Evolutionary conservation across 1,140 invertebrate genomes (phyloP).

Genomic region (Tetragonula clypearis): DNA sequence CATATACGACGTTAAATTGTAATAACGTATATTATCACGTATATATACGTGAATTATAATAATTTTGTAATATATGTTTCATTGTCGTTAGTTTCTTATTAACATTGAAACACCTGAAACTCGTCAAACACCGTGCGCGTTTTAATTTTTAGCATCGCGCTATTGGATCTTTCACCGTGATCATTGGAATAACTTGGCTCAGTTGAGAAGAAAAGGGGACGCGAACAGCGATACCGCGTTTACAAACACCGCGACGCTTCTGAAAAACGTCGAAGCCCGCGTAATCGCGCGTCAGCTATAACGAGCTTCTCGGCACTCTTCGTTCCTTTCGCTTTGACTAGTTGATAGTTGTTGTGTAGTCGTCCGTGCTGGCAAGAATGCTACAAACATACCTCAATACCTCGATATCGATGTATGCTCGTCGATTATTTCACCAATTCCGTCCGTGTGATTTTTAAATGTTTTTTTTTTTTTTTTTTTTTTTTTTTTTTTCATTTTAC

Average conservation of each 20-base stretch:
- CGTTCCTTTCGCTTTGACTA: slow-evolving; percentile 15
- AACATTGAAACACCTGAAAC: not conserved
- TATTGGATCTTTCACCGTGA: slow-evolving; percentile 55
- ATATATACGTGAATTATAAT: no score
- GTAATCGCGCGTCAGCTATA: slow-evolving; percentile 7
- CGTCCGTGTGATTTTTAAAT: not conserved
- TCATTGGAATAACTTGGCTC: slow-evolving; percentile 29
- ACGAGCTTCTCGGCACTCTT: slow-evolving; percentile 15
- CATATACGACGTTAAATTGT: no score
- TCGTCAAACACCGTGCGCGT: not conserved
- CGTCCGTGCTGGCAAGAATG: not conserved
- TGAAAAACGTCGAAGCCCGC: slow-evolving; percentile 8
- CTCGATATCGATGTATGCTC: not conserved
- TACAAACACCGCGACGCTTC: not conserved
- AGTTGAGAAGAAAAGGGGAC: slow-evolving; percentile 45
- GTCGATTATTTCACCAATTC: slow-evolving; percentile 1
- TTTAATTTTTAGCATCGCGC: not conserved
- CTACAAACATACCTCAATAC: not conserved
- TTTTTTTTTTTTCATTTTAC: no score
- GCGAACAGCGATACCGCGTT: not conserved
- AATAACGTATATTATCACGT: no score
- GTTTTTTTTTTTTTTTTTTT: no score
- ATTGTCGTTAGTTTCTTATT: no score
- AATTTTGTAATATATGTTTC: no score
- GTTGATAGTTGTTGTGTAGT: not conserved